These are phyloP conservation scores for Aleiodes testaceus DNA, from an alignment of 2,888 invertebrate species.

Conservation along the genomic window DNA sequence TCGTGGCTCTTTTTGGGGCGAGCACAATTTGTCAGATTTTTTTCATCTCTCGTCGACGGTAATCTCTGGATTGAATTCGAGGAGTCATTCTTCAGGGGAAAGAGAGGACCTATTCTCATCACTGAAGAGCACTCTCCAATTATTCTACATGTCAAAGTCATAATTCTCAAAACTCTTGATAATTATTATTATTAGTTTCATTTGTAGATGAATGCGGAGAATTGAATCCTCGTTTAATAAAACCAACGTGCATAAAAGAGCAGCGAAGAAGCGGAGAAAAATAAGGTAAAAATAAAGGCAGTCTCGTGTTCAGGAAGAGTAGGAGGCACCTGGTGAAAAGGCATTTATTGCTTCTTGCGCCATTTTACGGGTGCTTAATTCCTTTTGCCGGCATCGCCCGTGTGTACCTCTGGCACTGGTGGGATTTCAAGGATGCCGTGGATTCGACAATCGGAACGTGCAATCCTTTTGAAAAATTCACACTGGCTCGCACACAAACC, in stretches of 20 bases:
- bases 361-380: constrained; percentile 68
- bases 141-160: no score
- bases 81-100: constrained; percentile 36
- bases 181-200: no score
- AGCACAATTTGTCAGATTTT: constrained; percentile 58
- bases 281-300: not conserved
- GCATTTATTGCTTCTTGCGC: constrained; percentile 68
- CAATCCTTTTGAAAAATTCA: constrained; percentile 37
- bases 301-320: constrained; percentile 43
- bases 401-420: constrained; percentile 37
- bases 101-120: no score
- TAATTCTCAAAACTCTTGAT: no score
- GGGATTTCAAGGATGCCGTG: constrained; percentile 46
- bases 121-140: no score
- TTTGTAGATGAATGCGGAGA: not conserved
- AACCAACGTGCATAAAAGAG: constrained; percentile 12
- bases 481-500: constrained; percentile 32
- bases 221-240: constrained; percentile 8
- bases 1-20: constrained; percentile 43
- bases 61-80: constrained; percentile 47
- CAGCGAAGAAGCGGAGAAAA: not conserved
- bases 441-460: constrained; percentile 34
- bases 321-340: constrained; percentile 66
- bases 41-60: constrained; percentile 48
- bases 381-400: constrained; percentile 48